Percentiles rank a stretch among this genome's conserved stretches.
phyloP scores from a whole-genome alignment of 1,140 invertebrate genomes.

The Trachelipus rathkii region DNA sequence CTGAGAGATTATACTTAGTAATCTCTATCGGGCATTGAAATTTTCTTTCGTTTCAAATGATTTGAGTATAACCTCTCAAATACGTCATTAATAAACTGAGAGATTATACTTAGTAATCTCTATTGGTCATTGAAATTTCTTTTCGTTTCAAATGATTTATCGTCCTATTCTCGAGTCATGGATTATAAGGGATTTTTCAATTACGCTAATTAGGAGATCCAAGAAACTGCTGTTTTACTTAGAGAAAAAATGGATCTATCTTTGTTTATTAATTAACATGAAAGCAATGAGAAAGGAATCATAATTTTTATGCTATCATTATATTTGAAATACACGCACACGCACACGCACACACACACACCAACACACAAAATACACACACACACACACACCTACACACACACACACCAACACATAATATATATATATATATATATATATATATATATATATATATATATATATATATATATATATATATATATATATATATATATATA shows the following conservation, averaged over 20 bases:
- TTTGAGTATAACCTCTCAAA: not conserved
- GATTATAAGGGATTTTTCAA: not conserved
- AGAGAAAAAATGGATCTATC: not conserved
- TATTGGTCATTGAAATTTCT: not conserved
- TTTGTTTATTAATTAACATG: not conserved
- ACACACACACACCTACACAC: conserved; percentile 4
- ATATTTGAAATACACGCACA: too few species aligned
- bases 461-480: conserved; percentile 14
- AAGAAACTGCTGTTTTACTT: not conserved
- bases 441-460: conserved; percentile 19
- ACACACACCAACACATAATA: conserved; percentile 14
- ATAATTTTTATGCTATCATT: too few species aligned
- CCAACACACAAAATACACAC: too few species aligned
- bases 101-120: not conserved
- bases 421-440: conserved; percentile 26
- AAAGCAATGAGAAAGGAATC: too few species aligned
- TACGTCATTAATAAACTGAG: not conserved
- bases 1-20: not conserved
- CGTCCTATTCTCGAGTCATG: not conserved
- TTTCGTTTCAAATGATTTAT: not conserved
- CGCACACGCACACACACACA: not conserved
- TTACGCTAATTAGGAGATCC: not conserved
- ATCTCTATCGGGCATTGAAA: not conserved
- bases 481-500: conserved; percentile 15
- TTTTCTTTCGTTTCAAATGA: not conserved